Evolutionary conservation across 2,797 vertebrate genomes (phyloP).

Genomic region (Acipenser transmontanus): DNA sequence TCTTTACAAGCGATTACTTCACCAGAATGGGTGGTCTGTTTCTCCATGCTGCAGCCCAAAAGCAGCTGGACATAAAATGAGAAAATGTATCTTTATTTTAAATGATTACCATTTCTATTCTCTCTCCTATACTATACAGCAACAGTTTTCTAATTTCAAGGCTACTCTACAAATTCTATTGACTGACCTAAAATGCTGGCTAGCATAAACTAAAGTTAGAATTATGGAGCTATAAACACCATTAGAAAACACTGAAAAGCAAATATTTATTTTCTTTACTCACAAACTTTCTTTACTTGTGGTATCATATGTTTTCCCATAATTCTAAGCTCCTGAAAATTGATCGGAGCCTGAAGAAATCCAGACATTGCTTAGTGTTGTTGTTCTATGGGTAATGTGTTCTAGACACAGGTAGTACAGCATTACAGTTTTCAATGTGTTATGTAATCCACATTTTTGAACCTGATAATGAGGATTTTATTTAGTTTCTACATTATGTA

Average conservation of each 20-base stretch:
- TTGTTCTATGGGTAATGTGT: slow-evolving; percentile 2
- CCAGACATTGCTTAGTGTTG: slow-evolving; percentile 15
- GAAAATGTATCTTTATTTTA: too few species aligned
- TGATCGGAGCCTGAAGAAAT: slow-evolving; percentile 2
- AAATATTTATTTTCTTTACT: too few species aligned
- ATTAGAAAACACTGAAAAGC: background rate
- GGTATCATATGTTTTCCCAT: slow-evolving; percentile 3
- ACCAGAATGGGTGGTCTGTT: slow-evolving; percentile 13
- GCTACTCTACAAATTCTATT: slow-evolving; percentile 7
- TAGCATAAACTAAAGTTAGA: background rate
- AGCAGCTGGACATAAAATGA: slow-evolving; percentile 3
- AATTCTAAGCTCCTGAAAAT: slow-evolving; percentile 4
- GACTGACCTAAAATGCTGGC: background rate
- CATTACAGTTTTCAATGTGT: slow-evolving; percentile 4
- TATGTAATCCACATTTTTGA: slow-evolving; percentile 23
- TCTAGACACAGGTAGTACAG: too few species aligned
- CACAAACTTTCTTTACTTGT: background rate
- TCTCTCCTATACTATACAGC: background rate
- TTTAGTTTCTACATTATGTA: slow-evolving; percentile 25
- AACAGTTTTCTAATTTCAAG: slow-evolving; percentile 8
- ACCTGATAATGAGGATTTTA: slow-evolving; percentile 23
- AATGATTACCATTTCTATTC: slow-evolving; percentile 6
- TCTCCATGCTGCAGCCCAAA: slow-evolving; percentile 6
- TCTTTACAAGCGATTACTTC: slow-evolving; percentile 21
- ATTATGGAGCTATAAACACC: background rate